phyloP scores from a whole-genome alignment of 2,113 vertebrate genomes.

The Cryptomyrus ogoouensis region DNA sequence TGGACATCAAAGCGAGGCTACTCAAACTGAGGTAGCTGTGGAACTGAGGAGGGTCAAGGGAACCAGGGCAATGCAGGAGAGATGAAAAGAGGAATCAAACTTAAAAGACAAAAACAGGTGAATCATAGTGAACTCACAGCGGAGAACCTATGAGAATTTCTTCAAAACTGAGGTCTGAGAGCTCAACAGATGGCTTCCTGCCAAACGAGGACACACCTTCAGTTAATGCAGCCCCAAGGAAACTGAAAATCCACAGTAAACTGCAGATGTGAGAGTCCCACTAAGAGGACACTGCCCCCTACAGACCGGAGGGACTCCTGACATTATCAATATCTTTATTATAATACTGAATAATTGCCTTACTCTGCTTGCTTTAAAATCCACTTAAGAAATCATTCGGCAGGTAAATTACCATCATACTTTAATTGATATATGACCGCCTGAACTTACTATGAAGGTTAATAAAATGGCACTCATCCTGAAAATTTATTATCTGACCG shows the following conservation, averaged over 20 bases:
- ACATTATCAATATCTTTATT: conserved; percentile 10
- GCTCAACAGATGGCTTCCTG: background rate
- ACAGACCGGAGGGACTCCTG: background rate
- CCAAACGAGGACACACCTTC: background rate
- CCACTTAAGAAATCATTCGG: conserved; percentile 5
- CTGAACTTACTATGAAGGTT: background rate
- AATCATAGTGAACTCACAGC: background rate
- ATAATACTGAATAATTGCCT: background rate
- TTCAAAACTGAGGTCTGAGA: background rate
- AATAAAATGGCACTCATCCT: background rate
- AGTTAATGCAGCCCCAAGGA: background rate
- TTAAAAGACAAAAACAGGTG: background rate
- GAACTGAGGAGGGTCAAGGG: background rate
- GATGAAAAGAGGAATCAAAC: background rate
- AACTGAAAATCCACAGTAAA: background rate
- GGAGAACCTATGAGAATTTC: background rate
- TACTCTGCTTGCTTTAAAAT: conserved; percentile 5
- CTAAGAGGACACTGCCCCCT: background rate
- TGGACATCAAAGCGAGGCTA: background rate
- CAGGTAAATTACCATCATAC: background rate
- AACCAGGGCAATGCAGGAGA: background rate
- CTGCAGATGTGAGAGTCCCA: background rate
- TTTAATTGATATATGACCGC: background rate
- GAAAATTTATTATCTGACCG: background rate
- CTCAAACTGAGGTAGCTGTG: background rate